A percentile compares a stretch with the other conserved stretches of the same genome.
Conservation (phyloP, 2,113 vertebrate genomes). For the Pseudorhombus dupliciocellatus region DNA sequence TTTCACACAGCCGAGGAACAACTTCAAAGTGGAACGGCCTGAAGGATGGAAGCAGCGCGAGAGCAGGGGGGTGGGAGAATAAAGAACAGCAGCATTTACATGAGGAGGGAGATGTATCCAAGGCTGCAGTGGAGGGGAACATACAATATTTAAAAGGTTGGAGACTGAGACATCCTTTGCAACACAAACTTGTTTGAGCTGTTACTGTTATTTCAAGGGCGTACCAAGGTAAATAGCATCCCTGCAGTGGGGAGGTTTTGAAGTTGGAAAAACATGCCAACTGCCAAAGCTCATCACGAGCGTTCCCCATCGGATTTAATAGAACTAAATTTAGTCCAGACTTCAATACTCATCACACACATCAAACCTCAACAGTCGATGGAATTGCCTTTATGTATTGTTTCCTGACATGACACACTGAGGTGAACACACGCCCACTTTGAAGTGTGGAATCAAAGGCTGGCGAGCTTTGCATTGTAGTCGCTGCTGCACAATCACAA, state of each 20-base stretch:
- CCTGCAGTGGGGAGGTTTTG: slow-evolving; percentile 45
- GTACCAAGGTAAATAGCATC: slow-evolving; percentile 69
- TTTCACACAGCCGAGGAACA: slow-evolving; percentile 49
- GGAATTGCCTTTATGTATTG: slow-evolving; percentile 37
- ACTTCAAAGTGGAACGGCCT: slow-evolving; percentile 63
- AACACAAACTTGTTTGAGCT: slow-evolving; percentile 67
- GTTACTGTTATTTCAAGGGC: slow-evolving; percentile 71
- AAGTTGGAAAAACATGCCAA: slow-evolving; percentile 59
- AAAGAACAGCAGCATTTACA: slow-evolving; percentile 68
- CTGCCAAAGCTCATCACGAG: slow-evolving; percentile 43
- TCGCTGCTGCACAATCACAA: not conserved
- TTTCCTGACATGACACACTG: slow-evolving; percentile 28
- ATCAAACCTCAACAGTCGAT: slow-evolving; percentile 36
- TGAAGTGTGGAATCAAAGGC: slow-evolving; percentile 32
- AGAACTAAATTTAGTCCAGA: slow-evolving; percentile 47
- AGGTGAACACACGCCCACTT: slow-evolving; percentile 7
- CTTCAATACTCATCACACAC: slow-evolving; percentile 32
- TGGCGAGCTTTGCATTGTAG: not conserved
- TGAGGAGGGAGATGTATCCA: slow-evolving; percentile 51
- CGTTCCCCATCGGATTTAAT: slow-evolving; percentile 22
- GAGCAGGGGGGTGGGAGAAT: slow-evolving; percentile 34
- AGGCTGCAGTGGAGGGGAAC: slow-evolving; percentile 50
- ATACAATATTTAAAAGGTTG: slow-evolving; percentile 71
- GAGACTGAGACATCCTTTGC: slow-evolving; percentile 50
- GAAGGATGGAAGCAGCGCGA: slow-evolving; percentile 46